phyloP scores from a whole-genome alignment of 2,888 invertebrate genomes.

The Nycteola revayana region DNA sequence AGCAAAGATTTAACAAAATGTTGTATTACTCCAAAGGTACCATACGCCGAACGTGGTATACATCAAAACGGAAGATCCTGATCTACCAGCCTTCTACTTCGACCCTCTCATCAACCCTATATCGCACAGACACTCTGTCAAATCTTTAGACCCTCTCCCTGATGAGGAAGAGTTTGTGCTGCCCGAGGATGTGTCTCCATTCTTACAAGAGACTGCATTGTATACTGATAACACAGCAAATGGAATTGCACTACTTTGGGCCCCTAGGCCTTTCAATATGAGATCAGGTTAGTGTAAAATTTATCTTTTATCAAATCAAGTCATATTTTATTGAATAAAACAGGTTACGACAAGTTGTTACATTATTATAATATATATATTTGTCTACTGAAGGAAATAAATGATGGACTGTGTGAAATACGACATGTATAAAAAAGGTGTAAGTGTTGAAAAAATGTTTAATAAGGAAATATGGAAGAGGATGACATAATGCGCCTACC shows the following conservation, averaged over 20 bases:
- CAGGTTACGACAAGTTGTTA: background rate
- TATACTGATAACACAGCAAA: slow-evolving; percentile 99
- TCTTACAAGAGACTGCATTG: slow-evolving; percentile 96
- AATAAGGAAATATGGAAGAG: no score
- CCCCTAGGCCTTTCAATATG: slow-evolving; percentile 98
- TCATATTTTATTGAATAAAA: background rate
- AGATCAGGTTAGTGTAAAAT: slow-evolving; percentile 85
- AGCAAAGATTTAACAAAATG: no score
- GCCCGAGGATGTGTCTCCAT: slow-evolving; percentile 94
- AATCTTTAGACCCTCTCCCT: slow-evolving; percentile 91
- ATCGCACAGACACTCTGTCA: slow-evolving; percentile 94
- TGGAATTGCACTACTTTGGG: slow-evolving; percentile 98
- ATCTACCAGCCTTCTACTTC: slow-evolving; percentile 99
- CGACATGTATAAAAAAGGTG: no score
- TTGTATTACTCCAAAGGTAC: no score
- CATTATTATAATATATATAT: no score
- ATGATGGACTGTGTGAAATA: no score
- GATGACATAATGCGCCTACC: no score
- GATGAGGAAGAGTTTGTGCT: slow-evolving; percentile 97
- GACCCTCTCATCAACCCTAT: slow-evolving; percentile 99
- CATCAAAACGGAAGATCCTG: slow-evolving; percentile 99
- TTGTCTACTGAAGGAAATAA: no score
- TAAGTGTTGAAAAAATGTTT: no score
- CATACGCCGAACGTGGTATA: slow-evolving; percentile 99
- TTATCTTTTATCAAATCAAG: no score